These are phyloP conservation scores for Drusus annulatus DNA, from an alignment of 1,140 invertebrate species.

Conservation along the genomic window DNA sequence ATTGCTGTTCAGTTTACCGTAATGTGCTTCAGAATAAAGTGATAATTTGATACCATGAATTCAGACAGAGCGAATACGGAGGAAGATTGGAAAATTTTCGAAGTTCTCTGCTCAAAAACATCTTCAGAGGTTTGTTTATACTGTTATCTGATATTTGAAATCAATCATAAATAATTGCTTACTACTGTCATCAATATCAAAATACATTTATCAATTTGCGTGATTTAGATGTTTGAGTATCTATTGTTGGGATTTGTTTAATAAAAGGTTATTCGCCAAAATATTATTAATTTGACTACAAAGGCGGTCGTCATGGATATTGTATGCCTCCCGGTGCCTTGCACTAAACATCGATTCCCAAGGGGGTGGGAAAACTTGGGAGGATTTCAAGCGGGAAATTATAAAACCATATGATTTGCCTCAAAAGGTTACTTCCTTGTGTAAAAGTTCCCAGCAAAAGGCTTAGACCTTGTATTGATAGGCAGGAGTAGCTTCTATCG, in stretches of 20 bases:
- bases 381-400: constrained; percentile 53
- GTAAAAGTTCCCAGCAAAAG: background rate
- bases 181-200: too few relatives aligned
- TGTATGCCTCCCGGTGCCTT: constrained; percentile 49
- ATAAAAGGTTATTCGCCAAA: constrained; percentile 9
- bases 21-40: background rate
- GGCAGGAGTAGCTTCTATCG: background rate
- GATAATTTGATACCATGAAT: constrained; percentile 42
- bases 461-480: too few relatives aligned
- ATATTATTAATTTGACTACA: background rate
- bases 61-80: constrained; percentile 62
- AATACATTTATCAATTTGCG: too few relatives aligned
- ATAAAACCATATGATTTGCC: constrained; percentile 13
- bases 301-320: constrained; percentile 51
- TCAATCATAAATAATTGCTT: too few relatives aligned
- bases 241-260: background rate
- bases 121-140: constrained; percentile 64
- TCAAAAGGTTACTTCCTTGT: background rate
- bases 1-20: background rate
- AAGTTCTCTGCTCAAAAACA: constrained; percentile 72
- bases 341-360: constrained; percentile 58
- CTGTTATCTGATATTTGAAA: background rate
- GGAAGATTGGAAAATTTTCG: constrained; percentile 80
- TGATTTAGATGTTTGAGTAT: too few relatives aligned
- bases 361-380: constrained; percentile 5